Conservation (phyloP, 2,797 vertebrate species). For the Chrosomus eos region DNA sequence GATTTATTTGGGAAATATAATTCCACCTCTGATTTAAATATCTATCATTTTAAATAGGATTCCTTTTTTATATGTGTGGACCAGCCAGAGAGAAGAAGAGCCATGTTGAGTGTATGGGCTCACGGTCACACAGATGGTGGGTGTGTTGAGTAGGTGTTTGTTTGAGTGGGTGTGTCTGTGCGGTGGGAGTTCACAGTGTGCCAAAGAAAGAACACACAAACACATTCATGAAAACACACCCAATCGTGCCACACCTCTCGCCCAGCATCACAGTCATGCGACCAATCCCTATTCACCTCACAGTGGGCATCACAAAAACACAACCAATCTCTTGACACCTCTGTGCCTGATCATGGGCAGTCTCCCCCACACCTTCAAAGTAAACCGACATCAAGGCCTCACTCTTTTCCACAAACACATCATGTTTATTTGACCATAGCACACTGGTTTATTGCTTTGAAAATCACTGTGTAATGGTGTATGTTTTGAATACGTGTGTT, state of each 20-base stretch:
- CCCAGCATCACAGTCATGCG: conserved; percentile 31
- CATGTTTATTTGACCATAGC: conserved; percentile 12
- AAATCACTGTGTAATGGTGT: neutral
- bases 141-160: conserved; percentile 50
- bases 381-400: conserved; percentile 38
- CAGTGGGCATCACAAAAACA: conserved; percentile 22
- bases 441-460: neutral
- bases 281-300: conserved; percentile 25
- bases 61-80: neutral
- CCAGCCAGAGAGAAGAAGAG: neutral
- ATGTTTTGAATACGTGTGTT: neutral
- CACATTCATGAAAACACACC: conserved; percentile 47
- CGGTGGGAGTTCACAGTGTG: conserved; percentile 18
- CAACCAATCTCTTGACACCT: conserved; percentile 33
- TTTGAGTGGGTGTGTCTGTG: conserved; percentile 38
- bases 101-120: neutral
- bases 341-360: conserved; percentile 19
- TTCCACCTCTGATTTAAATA: neutral
- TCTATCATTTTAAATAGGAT: neutral
- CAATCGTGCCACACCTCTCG: conserved; percentile 21
- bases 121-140: conserved; percentile 35
- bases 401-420: conserved; percentile 30
- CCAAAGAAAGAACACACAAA: conserved; percentile 49
- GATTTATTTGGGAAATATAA: neutral
- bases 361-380: conserved; percentile 47